phyloP scores from a whole-genome alignment of 2,797 vertebrate species.

The Centroberyx gerrardi region DNA sequence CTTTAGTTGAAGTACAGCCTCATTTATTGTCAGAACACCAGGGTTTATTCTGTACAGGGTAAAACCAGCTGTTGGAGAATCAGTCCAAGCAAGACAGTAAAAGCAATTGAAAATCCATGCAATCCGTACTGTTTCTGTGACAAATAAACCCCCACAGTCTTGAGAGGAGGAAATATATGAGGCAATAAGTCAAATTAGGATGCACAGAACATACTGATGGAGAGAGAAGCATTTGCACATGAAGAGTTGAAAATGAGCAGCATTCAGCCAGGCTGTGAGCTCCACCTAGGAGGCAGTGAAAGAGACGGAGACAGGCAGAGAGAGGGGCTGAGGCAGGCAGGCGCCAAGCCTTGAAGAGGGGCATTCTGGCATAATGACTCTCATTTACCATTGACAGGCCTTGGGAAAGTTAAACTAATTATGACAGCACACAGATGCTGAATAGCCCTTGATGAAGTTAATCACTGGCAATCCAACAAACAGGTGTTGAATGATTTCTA shows the following conservation, averaged over 20 bases:
- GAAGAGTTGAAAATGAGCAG: constrained; percentile 83
- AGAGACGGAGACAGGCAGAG: constrained; percentile 77
- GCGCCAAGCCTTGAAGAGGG: constrained; percentile 83
- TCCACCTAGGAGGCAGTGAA: constrained; percentile 83
- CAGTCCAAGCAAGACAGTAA: constrained; percentile 44
- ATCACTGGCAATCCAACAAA: constrained; percentile 87
- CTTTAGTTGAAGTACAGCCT: constrained; percentile 29
- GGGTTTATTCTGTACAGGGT: constrained; percentile 36
- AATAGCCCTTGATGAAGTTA: constrained; percentile 89
- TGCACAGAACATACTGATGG: constrained; percentile 76
- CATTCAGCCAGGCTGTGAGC: constrained; percentile 84
- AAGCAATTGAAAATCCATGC: constrained; percentile 21
- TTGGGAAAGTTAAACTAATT: constrained; percentile 88
- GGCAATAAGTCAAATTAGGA: constrained; percentile 80
- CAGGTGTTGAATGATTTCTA: constrained; percentile 86
- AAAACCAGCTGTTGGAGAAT: constrained; percentile 61
- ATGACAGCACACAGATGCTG: constrained; percentile 86
- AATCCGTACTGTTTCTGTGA: constrained; percentile 43
- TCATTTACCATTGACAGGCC: constrained; percentile 87
- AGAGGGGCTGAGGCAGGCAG: constrained; percentile 77
- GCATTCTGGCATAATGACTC: constrained; percentile 86
- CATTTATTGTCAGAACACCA: constrained; percentile 23
- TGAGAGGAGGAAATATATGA: constrained; percentile 66
- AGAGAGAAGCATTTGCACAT: constrained; percentile 82
- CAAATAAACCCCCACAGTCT: constrained; percentile 66